Percentiles rank a stretch among this genome's conserved stretches.
Conservation (phyloP, 2,113 vertebrate genomes). For the Centropus unirufus region DNA sequence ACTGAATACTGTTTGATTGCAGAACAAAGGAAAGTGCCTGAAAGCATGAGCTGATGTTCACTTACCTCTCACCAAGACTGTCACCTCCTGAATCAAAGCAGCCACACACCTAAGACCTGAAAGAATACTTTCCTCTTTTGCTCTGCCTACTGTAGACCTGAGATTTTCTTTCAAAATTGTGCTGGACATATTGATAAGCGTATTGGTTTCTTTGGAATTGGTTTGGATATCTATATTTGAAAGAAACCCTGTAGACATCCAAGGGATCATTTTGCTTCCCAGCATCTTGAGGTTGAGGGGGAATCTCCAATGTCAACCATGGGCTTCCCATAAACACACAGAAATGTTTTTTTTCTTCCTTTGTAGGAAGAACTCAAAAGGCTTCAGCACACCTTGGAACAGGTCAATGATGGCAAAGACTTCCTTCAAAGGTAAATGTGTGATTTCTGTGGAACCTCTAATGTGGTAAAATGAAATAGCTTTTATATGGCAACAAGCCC, state of each 20-base stretch:
- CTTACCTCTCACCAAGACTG: neutral
- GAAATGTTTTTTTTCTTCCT: neutral
- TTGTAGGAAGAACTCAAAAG: conserved; percentile 87
- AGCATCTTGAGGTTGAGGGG: rapidly evolving
- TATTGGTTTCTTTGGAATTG: neutral
- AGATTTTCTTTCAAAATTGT: neutral
- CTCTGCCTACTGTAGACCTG: neutral
- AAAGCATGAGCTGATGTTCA: neutral
- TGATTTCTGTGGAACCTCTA: neutral
- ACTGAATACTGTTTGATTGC: neutral
- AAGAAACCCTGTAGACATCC: rapidly evolving
- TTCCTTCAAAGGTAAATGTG: conserved; percentile 86
- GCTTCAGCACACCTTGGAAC: conserved; percentile 83
- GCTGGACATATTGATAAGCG: neutral
- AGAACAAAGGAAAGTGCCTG: neutral
- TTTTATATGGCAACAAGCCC: neutral
- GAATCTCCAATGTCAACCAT: neutral
- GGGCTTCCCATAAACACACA: neutral
- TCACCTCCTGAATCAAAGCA: neutral
- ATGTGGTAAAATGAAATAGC: rapidly evolving
- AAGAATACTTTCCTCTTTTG: neutral
- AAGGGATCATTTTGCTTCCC: neutral
- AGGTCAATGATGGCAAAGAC: conserved; percentile 81
- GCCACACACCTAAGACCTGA: neutral
- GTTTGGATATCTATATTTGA: neutral